Base-by-base conservation (phyloP, 2,888 invertebrate genomes). In the Trissolcus brochymenae region DNA sequence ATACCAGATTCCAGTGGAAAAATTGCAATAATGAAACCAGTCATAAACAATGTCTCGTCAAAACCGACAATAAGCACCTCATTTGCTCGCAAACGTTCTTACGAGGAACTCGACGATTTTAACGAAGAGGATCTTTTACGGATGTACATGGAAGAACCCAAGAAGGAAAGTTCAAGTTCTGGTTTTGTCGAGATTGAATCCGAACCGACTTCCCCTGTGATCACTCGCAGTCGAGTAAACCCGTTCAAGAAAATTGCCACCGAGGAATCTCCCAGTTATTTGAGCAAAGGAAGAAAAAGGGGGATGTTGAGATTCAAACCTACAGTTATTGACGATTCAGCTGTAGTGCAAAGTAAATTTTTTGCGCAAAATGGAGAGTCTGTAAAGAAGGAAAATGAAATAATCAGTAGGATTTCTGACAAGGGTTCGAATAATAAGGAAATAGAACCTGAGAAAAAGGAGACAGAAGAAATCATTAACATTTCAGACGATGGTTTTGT, bases 11-110 rank as follows among this genome's bases (percentile, higher is more conserved):
- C 86, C 35, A 82, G 78, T 54, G 84, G 85, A 0, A 87, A 87
- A 77, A 87, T 90, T 75, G 86, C 88, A 0, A 86, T 89, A 78
- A 85, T 87, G 2, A 88, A 87, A 74, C 82, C 84, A 2, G 83
- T 66, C 49, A 50, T 40, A 7, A 54, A 80, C 51, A 79, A 72
- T 41, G 1, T 17, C 9, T 79, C 82, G 14, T 11, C 2, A 3
- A 88, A 87, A 75, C 82, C 84, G 2, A 82, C 65, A 49, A 53
- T 41, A 7, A 54, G 80, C 51, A 80, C 73, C 41, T 1, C 21
- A 35, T 11, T 11, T 3, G 78, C 82, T 14, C 80, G 74, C 51
- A 84, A 85, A 78, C 81, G 84, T 16, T 80, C 79, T 25, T 82
- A 71, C 25, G 71, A 82, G 25, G 67, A 60, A 19, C 19, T 16